Conservation (phyloP, 1,140 invertebrate genomes). For the Hydropsyche tenuis region DNA sequence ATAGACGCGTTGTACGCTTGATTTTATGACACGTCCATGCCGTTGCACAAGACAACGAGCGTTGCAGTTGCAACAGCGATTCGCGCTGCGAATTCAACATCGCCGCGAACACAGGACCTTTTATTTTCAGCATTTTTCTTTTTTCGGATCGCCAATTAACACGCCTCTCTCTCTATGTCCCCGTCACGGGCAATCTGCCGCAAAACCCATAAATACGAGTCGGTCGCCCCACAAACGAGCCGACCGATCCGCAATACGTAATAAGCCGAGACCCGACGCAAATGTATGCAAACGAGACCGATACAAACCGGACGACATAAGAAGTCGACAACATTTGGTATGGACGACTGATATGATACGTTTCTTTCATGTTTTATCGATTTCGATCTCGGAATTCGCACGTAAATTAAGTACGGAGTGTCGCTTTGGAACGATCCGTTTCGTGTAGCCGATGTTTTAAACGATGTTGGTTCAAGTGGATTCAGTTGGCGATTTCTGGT, state of each 20-base stretch:
- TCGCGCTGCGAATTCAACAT: no score
- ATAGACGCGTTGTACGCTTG: no score
- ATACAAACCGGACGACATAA: neutral
- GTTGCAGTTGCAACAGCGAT: no score
- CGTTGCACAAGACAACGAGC: no score
- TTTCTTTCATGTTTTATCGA: no score
- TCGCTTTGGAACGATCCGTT: no score
- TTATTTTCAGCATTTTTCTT: conserved; percentile 16
- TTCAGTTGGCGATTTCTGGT: neutral
- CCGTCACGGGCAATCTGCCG: conserved; percentile 40
- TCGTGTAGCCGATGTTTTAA: no score
- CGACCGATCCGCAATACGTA: conserved; percentile 31
- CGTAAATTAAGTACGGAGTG: no score
- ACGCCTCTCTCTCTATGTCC: neutral
- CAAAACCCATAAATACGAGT: conserved; percentile 37
- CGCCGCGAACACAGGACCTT: neutral
- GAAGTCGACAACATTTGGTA: conserved; percentile 15
- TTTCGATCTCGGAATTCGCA: no score
- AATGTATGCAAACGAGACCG: conserved; percentile 25
- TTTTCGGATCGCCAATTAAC: conserved; percentile 22
- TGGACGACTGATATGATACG: no score
- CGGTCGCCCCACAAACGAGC: conserved; percentile 34
- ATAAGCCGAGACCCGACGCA: conserved; percentile 24
- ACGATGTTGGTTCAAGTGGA: neutral
- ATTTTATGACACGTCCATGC: no score